Evolutionary conservation across 92 coral and sea anemone species (phyloP).

Genomic region (Heliopora coerulea): DNA sequence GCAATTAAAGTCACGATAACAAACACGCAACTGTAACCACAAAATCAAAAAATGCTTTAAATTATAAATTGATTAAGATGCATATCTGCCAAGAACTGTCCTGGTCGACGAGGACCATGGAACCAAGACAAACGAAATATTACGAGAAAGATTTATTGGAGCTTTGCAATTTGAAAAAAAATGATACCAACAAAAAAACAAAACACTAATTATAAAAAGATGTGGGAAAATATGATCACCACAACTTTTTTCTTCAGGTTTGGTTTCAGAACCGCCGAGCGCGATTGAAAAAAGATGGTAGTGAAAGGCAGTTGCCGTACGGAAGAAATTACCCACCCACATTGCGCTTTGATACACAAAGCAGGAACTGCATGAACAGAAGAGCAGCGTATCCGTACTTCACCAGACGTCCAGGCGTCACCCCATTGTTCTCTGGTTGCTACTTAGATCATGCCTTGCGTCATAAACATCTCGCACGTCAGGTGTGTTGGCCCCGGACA

Average conservation of each 20-base stretch:
- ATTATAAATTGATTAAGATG: no score
- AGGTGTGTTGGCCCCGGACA: background rate
- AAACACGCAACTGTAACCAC: no score
- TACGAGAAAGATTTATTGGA: no score
- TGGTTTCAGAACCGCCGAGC: conserved; percentile 99
- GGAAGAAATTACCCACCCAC: conserved; percentile 15
- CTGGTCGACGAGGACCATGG: no score
- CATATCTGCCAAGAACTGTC: no score
- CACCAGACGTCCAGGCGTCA: conserved; percentile 9
- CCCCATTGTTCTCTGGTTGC: conserved; percentile 22
- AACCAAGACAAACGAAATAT: no score
- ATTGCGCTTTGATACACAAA: background rate
- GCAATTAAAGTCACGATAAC: no score
- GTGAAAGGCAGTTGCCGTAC: background rate
- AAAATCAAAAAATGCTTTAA: no score
- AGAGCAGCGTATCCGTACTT: background rate
- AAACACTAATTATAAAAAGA: no score
- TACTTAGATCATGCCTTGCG: conserved; percentile 2
- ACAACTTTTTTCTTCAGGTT: conserved; percentile 50
- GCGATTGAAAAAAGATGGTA: conserved; percentile 72
- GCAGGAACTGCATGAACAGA: conserved; percentile 1
- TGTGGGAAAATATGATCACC: no score
- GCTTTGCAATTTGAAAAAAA: no score
- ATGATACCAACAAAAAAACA: no score
- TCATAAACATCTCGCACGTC: conserved; percentile 8